Percentiles rank a stretch among this genome's conserved stretches.
Evolutionary conservation across 2,888 invertebrate species (phyloP).

Genomic region (Lordiphosa fenestrarum): DNA sequence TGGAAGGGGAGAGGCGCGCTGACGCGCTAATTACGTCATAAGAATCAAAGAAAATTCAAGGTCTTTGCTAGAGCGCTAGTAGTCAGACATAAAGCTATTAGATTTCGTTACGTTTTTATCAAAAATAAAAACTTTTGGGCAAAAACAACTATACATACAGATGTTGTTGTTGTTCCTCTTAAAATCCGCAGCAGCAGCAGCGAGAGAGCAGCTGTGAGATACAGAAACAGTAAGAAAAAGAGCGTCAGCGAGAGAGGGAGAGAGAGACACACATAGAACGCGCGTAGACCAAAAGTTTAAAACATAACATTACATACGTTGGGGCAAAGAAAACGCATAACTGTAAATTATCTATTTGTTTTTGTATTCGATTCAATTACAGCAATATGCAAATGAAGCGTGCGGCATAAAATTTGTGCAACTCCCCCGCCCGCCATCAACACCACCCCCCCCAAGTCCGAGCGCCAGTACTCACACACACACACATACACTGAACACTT

Average conservation of each 20-base stretch:
- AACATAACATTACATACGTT: slow-evolving; percentile 9
- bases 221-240: slow-evolving; percentile 43
- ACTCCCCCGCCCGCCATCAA: slow-evolving; percentile 6
- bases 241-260: slow-evolving; percentile 36
- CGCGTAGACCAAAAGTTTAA: slow-evolving; percentile 36
- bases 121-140: slow-evolving; percentile 60
- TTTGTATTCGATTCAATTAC: slow-evolving; percentile 37
- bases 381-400: slow-evolving; percentile 57
- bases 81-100: slow-evolving; percentile 59
- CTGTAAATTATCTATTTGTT: slow-evolving; percentile 25
- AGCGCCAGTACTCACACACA: slow-evolving; percentile 23
- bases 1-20: slow-evolving; percentile 21
- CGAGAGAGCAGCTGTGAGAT: slow-evolving; percentile 53
- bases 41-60: slow-evolving; percentile 79
- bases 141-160: slow-evolving; percentile 37
- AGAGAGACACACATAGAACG: slow-evolving; percentile 20
- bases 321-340: not conserved
- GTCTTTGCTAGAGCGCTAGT: slow-evolving; percentile 60
- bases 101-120: slow-evolving; percentile 71
- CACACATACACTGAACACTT: slow-evolving; percentile 22
- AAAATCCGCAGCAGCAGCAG: slow-evolving; percentile 33
- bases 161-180: slow-evolving; percentile 46
- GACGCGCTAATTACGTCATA: slow-evolving; percentile 79
- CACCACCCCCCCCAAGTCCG: slow-evolving; percentile 49
- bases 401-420: slow-evolving; percentile 60